Conservation (phyloP, 2,797 vertebrate genomes). For the Apogon talboti region DNA sequence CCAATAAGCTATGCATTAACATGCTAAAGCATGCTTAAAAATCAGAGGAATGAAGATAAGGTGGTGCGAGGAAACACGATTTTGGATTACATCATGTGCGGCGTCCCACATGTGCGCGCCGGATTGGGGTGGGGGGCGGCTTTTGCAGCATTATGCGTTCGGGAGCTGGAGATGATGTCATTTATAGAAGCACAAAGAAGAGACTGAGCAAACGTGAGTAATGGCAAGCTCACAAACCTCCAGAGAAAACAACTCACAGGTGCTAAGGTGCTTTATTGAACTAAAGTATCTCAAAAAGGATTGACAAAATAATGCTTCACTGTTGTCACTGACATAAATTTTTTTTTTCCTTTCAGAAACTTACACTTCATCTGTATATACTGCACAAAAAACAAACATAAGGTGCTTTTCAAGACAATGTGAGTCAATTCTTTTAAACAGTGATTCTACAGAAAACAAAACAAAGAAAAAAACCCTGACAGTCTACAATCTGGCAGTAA, state of each 20-base stretch:
- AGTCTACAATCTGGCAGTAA: conserved; percentile 5
- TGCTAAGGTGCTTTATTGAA: conserved; percentile 89
- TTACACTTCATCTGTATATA: conserved; percentile 73
- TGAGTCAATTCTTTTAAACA: conserved; percentile 45
- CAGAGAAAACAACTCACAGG: conserved; percentile 72
- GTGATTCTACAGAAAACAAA: conserved; percentile 62
- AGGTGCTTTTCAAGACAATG: conserved; percentile 69
- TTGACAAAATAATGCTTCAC: conserved; percentile 80
- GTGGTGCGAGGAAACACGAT: conserved; percentile 41
- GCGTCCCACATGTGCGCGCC: conserved; percentile 62
- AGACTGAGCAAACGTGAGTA: conserved; percentile 67
- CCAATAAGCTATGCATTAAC: conserved; percentile 11
- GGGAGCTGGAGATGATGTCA: conserved; percentile 80
- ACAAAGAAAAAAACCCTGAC: conserved; percentile 45
- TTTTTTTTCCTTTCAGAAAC: conserved; percentile 42
- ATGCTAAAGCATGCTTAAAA: background rate
- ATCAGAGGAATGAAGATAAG: conserved; percentile 29
- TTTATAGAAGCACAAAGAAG: conserved; percentile 77
- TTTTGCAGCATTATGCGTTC: conserved; percentile 64
- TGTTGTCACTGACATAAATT: conserved; percentile 64
- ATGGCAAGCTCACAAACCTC: conserved; percentile 56
- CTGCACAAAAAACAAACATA: conserved; percentile 61
- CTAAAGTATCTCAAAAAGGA: conserved; percentile 76
- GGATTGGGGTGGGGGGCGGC: conserved; percentile 40
- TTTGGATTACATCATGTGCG: conserved; percentile 68